Evolutionary conservation across 2,888 invertebrate genomes (phyloP), one percentile per base, ranked within the genome.

Genomic region (Ochropacha duplaris): DNA sequence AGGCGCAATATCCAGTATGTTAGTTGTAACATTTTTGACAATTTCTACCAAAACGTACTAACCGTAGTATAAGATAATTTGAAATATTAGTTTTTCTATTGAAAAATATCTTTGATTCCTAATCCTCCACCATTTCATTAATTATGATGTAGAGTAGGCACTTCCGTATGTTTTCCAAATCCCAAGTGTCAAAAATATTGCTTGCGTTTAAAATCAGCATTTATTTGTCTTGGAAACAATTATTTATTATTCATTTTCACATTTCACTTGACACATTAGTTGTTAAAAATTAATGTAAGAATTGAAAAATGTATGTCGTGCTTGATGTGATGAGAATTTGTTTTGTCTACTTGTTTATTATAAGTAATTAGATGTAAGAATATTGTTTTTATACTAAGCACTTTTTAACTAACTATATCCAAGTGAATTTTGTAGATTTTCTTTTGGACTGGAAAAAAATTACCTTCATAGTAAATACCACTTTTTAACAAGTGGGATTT

Each of bases 301-400:
- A 19, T 6, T 28, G 11, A 52, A 31, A 16, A n/a, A 31, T 31
- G 52, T 26, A 64, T 65, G 61, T 71, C 57, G 58, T 59, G 59
- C 64, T 72, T 69, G 39, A 64, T 60, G 68, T 70, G 64, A 62
- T 63, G 50, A 26, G 51, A 49, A 50, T 28, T 44, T 55, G 55
- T 57, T 55, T 58, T 55, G 62, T 65, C 62, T 61, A 54, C 58
- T 49, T 58, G 60, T 73, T 57, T 66, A 66, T 61, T 56, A 26
- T 70, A 69, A 62, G 65, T 64, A 68, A 58, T 55, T 59, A 64
- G 58, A 56, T 57, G 52, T 69, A 65, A 63, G 57, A 55, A 62
- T 54, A 68, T 71, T 70, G 64, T 74, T 77, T 71, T 69, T 65
- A 67, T 71, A 64, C 57, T 68, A 66, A 69, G 66, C 69, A 65